Conservation (phyloP, 2,113 vertebrate species). For the Misgurnus mizolepis region DNA sequence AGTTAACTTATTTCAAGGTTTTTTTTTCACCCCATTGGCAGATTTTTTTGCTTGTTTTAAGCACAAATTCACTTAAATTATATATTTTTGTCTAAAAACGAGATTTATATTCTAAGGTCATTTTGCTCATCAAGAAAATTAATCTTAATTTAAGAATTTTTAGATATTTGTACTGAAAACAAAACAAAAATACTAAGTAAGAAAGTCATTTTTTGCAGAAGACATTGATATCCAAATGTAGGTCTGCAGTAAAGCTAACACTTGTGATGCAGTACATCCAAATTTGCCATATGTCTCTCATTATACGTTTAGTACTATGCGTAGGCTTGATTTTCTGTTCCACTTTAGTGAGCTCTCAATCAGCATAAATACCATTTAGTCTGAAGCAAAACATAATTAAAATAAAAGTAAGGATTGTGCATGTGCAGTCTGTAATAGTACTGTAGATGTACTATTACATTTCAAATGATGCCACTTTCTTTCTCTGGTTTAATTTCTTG, state of each 20-base stretch:
- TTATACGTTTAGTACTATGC: constrained; percentile 48
- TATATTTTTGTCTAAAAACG: no score
- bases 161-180: no score
- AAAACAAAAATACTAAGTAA: no score
- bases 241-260: constrained; percentile 7
- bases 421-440: constrained; percentile 12
- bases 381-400: constrained; percentile 46
- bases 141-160: no score
- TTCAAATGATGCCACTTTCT: constrained; percentile 40
- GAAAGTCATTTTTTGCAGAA: background rate
- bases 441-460: constrained; percentile 20
- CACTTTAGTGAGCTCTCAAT: background rate
- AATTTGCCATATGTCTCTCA: constrained; percentile 56
- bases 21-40: no score
- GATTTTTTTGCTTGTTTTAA: no score
- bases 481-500: constrained; percentile 42
- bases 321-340: constrained; percentile 29
- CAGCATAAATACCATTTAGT: constrained; percentile 36
- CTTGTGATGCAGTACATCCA: constrained; percentile 58
- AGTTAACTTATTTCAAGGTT: no score
- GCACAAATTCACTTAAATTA: no score
- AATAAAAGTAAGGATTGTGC: constrained; percentile 5
- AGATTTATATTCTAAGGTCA: no score
- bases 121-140: no score
- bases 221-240: constrained; percentile 16